Evolutionary conservation across 2,888 invertebrate species (phyloP), one percentile per base, ranked within the genome.

Genomic region (Thyatira batis): DNA sequence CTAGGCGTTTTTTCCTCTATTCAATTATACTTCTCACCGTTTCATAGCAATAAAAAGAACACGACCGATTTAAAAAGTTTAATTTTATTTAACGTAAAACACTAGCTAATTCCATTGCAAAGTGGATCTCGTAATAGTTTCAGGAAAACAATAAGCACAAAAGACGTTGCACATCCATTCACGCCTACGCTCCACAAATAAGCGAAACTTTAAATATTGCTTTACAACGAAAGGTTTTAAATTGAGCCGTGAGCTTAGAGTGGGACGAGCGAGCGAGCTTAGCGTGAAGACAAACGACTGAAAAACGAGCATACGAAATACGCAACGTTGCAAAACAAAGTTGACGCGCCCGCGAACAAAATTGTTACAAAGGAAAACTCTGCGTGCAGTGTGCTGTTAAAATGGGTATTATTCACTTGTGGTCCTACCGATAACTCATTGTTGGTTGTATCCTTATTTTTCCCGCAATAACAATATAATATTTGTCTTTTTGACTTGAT

Each of bases 221-320:
- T 30, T 43, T 49, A 50, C 55, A 60, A 50, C 45, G 46, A 56
- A 52, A 51, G 51, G 53, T 51, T 55, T 54, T 50, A 57, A 60
- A 53, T 57, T 57, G 57, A 54, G 54, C 51, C 49, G 51, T 55
- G 51, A 53, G 60, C 58, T 60, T 55, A 58, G 56, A 56, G 46
- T 44, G 46, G 53, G 49, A 44, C 45, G 50, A 52, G 48, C 48
- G 39, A 39, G 45, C 66, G 59, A 59, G 79, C 75, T 80, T 76
- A 77, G 64, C 66, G 61, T 55, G 67, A 80, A 78, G 78, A 78
- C 73, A 80, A 78, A 80, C 76, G 80, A 76, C 78, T 70, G 60
- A 78, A 78, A 78, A 79, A 80, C 73, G 69, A 68, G 63, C 64
- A 65, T 66, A 67, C 63, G 63, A 67, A 76, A 69, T 71, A 66